A percentile compares a stretch with the other conserved stretches of the same genome.
Conservation (phyloP, 2,797 vertebrate genomes). For the Myoxocephalus aenaeus region DNA sequence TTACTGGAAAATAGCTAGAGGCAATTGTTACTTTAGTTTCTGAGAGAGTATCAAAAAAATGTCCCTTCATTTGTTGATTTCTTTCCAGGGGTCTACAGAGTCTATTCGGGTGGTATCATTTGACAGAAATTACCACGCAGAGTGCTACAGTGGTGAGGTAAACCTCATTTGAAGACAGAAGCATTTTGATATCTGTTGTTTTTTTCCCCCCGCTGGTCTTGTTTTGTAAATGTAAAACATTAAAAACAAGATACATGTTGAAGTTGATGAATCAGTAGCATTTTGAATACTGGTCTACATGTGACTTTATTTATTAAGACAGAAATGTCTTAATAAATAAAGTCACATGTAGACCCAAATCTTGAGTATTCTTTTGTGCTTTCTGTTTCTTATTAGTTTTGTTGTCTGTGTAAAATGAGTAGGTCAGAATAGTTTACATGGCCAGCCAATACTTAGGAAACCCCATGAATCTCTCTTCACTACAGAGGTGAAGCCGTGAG, state of each 20-base stretch:
- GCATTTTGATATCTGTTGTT: not conserved
- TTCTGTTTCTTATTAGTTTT: not conserved
- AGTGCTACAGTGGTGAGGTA: conserved; percentile 89
- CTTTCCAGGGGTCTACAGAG: conserved; percentile 89
- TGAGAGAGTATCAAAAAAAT: not conserved
- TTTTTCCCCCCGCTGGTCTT: not conserved
- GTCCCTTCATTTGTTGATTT: not conserved
- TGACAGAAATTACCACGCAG: conserved; percentile 89
- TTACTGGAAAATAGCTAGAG: not conserved
- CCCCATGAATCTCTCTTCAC: not conserved
- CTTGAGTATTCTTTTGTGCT: not conserved
- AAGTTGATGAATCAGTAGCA: not conserved
- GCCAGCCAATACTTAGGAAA: not conserved
- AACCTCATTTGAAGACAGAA: conserved; percentile 55
- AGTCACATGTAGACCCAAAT: not conserved
- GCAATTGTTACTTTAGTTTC: not conserved
- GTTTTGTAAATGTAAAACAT: conserved; percentile 8
- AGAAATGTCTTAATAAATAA: too few relatives aligned
- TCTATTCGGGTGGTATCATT: conserved; percentile 90
- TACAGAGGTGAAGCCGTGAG: not conserved
- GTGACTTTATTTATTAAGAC: too few relatives aligned
- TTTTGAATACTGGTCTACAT: too few relatives aligned
- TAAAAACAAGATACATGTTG: not conserved
- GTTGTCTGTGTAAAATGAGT: not conserved
- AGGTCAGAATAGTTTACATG: not conserved